Evolutionary conservation across 1,140 invertebrate genomes (phyloP).

Genomic region (Rhagoletis zephyria): DNA sequence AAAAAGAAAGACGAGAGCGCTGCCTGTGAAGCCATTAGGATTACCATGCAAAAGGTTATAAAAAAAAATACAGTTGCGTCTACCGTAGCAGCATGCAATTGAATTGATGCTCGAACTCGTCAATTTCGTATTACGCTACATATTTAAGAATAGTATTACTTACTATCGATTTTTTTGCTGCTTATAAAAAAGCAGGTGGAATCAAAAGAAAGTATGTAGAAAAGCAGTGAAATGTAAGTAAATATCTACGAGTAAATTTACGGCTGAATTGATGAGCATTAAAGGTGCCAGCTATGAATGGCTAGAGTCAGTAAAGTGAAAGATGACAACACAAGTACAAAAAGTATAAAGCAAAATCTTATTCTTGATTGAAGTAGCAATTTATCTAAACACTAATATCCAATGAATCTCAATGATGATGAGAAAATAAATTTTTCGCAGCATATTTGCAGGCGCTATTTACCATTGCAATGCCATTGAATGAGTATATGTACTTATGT

Average conservation of each 20-base stretch:
- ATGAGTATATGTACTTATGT: background rate
- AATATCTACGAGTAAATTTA: background rate
- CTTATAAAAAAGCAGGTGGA: background rate
- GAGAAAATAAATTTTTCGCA: constrained; percentile 23
- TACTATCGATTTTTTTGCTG: background rate
- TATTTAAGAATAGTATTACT: background rate
- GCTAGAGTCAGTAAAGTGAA: background rate
- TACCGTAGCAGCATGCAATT: background rate
- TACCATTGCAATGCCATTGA: background rate
- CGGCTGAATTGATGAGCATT: constrained; percentile 4
- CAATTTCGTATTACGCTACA: background rate
- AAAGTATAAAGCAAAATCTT: background rate
- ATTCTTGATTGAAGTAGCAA: background rate
- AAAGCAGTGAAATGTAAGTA: background rate
- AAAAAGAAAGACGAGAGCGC: background rate
- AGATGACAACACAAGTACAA: background rate
- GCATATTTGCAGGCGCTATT: background rate
- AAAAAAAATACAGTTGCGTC: background rate
- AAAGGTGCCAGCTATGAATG: background rate
- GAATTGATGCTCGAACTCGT: background rate
- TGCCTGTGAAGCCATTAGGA: background rate
- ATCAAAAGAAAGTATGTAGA: background rate
- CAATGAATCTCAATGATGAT: constrained; percentile 39
- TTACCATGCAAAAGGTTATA: background rate
- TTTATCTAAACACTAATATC: constrained; percentile 47